Evolutionary conservation across 2,797 vertebrate genomes (phyloP).

Genomic region (Adelosebastes latens): DNA sequence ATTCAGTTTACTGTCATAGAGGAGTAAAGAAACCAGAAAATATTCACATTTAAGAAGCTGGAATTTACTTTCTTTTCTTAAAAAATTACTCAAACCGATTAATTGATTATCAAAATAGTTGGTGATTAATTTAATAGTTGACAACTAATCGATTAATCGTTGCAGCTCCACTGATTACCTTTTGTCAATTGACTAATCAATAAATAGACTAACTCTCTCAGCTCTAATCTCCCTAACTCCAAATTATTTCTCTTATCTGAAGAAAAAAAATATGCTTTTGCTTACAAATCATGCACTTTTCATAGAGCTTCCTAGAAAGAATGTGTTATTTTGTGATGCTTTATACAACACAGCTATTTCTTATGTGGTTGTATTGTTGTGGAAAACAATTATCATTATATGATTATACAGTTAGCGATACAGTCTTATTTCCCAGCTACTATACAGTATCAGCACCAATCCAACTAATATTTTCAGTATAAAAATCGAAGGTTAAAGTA

Average conservation of each 20-base stretch:
- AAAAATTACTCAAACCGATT: too few species aligned
- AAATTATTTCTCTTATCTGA: background rate
- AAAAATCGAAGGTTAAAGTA: too few species aligned
- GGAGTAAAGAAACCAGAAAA: too few species aligned
- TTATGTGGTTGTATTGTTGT: background rate
- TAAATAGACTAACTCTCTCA: background rate
- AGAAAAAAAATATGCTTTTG: background rate
- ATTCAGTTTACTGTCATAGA: background rate
- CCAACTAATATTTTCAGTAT: background rate
- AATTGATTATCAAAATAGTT: too few species aligned
- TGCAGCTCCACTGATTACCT: too few species aligned
- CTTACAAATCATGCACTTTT: background rate
- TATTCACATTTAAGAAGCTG: too few species aligned
- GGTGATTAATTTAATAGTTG: too few species aligned
- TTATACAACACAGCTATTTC: background rate
- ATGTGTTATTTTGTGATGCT: background rate
- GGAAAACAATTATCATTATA: background rate
- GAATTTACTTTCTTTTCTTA: too few species aligned
- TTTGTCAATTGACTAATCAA: too few species aligned
- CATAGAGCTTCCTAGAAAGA: background rate
- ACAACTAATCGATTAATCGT: too few species aligned
- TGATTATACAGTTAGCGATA: background rate
- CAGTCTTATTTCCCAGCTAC: background rate
- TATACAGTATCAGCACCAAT: background rate
- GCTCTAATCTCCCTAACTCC: background rate